Base-by-base conservation (phyloP, 2,888 invertebrate genomes). In the Eucera pruinosa region DNA sequence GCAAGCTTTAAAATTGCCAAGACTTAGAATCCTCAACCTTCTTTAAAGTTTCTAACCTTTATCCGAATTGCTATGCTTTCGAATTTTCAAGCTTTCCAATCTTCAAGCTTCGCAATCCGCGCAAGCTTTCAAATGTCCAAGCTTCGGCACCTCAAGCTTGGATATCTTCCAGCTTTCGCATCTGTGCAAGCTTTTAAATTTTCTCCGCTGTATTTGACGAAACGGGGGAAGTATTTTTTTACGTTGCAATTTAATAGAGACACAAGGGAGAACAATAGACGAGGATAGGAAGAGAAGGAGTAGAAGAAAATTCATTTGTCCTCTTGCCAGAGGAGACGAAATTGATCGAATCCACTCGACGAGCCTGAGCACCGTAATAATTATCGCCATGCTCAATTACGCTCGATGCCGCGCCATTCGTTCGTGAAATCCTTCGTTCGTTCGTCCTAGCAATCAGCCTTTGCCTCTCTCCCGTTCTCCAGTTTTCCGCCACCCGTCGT, bases 341-440 rank as follows among this genome's bases (percentile, higher is more conserved):
- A 84, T 80, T 78, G 77, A 84, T 85, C 75, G 80, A 78, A 70
- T 41, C 68, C 65, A 58, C 78, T 75, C 50, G 66, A 45, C 55
- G 43, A 43, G 64, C 57, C 52, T 39, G 69, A 61, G 79, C 66
- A 61, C 73, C 72, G 77, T 83, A 81, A 85, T 86, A 85, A 86
- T 87, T 82, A 84, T 82, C 81, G 73, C 79, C 64, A 76, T 74
- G 80, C 85, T 86, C 87, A 81, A 86, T 87, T 87, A 83, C 85
- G 64, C 69, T 57, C 71, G 81, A 18, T 72, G 65, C 71, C 75
- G 64, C 58, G 55, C 73, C 69, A 61, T 58, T 70, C 78, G 70
- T 57, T 64, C 79, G 75, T 84, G 23, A 81, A 83, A 84, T 81
- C 81, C 79, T 64, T 61, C 73, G 45, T 58, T 76, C 60, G 60